Conservation (phyloP, 2,113 vertebrate species). For the Planiliza haematocheilus region DNA sequence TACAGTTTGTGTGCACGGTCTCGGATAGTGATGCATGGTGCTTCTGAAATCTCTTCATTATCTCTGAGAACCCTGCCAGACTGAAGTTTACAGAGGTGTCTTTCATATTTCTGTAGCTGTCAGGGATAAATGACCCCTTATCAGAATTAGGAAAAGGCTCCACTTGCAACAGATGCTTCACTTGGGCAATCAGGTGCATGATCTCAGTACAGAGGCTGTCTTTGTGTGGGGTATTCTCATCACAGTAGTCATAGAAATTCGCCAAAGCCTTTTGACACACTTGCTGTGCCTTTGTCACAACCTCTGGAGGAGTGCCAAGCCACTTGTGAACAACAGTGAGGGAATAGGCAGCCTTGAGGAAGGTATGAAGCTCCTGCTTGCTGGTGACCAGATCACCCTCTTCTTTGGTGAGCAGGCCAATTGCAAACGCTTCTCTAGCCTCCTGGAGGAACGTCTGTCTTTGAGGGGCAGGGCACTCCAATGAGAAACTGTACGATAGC, state of each 20-base stretch:
- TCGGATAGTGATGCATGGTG: conserved; percentile 88
- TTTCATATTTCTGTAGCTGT: conserved; percentile 79
- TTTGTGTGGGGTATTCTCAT: conserved; percentile 73
- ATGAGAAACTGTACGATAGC: conserved; percentile 89
- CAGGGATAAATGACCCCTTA: conserved; percentile 87
- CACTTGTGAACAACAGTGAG: conserved; percentile 84
- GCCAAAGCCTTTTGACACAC: conserved; percentile 85
- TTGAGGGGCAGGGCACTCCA: conserved; percentile 80
- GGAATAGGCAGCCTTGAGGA: conserved; percentile 91
- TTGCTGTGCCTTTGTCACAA: conserved; percentile 25
- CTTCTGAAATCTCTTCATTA: conserved; percentile 85
- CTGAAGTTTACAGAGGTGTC: conserved; percentile 68
- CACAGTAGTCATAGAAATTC: conserved; percentile 82
- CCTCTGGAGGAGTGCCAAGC: conserved; percentile 72
- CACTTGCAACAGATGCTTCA: conserved; percentile 83
- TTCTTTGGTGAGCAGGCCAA: conserved; percentile 89
- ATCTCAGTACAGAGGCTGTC: conserved; percentile 82
- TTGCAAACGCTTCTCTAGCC: conserved; percentile 91
- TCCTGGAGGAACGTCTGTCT: conserved; percentile 79
- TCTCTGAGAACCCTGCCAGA: conserved; percentile 78
- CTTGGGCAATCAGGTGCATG: conserved; percentile 79
- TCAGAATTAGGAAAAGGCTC: conserved; percentile 84
- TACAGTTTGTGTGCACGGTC: conserved; percentile 76
- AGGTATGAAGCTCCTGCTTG: conserved; percentile 92
- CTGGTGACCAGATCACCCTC: conserved; percentile 80